Evolutionary conservation across 2,113 vertebrate species (phyloP).

Genomic region (Hydropotes inermis): DNA sequence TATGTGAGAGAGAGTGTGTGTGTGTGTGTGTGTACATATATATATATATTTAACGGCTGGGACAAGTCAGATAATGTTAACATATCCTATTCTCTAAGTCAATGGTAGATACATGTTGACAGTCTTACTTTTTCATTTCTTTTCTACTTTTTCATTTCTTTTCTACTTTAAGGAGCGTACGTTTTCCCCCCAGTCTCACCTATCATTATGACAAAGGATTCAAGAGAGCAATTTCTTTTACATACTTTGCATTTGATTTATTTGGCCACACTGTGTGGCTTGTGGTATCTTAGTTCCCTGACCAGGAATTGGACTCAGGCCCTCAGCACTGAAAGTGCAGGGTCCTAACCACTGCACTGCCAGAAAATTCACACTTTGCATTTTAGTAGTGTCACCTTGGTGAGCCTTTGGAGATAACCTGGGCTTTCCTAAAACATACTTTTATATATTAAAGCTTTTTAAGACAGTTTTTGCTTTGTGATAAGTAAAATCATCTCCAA

Average conservation of each 20-base stretch:
- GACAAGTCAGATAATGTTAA: neutral
- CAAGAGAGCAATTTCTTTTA: neutral
- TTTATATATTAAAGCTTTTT: slow-evolving; percentile 16
- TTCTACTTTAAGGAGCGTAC: neutral
- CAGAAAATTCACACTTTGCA: neutral
- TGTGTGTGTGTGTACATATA: neutral
- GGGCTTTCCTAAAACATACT: neutral
- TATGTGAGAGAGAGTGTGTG: neutral
- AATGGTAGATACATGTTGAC: neutral
- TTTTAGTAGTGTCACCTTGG: neutral
- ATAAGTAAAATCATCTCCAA: neutral
- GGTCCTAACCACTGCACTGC: neutral
- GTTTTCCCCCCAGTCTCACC: neutral
- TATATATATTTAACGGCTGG: neutral
- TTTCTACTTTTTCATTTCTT: neutral
- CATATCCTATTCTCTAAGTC: neutral
- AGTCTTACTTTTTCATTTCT: neutral
- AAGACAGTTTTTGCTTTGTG: slow-evolving; percentile 10
- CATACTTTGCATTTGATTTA: neutral
- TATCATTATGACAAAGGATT: neutral
- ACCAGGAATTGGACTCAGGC: neutral
- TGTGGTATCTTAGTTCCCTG: neutral
- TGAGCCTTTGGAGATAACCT: neutral
- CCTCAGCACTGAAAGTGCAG: neutral
- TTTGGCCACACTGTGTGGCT: neutral